Base-by-base conservation (phyloP, 2,797 vertebrate genomes). In the Lycodopsis pacificus region DNA sequence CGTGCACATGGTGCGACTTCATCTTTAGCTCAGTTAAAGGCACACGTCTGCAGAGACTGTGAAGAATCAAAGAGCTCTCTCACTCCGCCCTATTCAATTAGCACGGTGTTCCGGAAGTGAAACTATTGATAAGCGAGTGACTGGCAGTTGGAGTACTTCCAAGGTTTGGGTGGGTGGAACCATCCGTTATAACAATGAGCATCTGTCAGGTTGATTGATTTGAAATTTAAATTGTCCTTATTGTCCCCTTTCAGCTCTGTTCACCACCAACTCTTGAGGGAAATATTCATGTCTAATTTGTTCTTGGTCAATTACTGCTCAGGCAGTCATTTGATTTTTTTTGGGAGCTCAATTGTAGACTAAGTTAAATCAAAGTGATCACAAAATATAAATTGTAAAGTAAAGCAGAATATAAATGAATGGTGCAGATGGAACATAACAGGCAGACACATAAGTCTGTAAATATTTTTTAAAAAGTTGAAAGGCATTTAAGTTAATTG, bases 81-180 rank as follows among this genome's bases (percentile, higher is more conserved):
- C 30, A 3, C 25, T 62, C 19, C 27, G 34, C 27, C 5, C 46
- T 53, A 4, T 34, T 77, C 42, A 42, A 14, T 12, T 0, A 22
- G 64, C 13, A 15, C 65, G 44, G 48, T 58, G 69, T 65, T 75
- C 46, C 62, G 19, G 69, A 84, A 82, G 69, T 82, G 71, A 70
- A 78, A 17, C 57, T 84, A 70, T 78, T 84, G 64, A 58, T 49
- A 17, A 58, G 9, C 22, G 46, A 63, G 14, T 38, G 70, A 62
- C 51, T 67, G 32, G 10, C 22, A 61, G 34, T 42, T 77, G 72
- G 42, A 44, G 51, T 0, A 9, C 14, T 64, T 67, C 46, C 48
- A 67, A 59, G 8, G 13, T 32, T 65, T 73, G 25, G 4, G 19
- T 70, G n/a, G 10, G 17, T 44, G 54, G 71, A 72, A 56, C 22